Percentiles rank a stretch among this genome's conserved stretches.
Conservation (phyloP, 2,797 vertebrate genomes). For the Myotis vivesi region DNA sequence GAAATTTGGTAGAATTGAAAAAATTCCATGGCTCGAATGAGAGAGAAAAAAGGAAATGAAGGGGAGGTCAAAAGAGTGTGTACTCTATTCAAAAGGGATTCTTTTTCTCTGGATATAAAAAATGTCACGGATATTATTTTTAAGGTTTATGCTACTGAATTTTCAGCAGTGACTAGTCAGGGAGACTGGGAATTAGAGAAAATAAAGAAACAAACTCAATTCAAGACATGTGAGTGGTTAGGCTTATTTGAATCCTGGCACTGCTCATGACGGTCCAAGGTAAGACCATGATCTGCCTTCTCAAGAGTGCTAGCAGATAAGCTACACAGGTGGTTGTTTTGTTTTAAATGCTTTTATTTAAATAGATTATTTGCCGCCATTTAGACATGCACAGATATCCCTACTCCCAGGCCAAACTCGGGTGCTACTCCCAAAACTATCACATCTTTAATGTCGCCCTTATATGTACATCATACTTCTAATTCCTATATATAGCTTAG, state of each 20-base stretch:
- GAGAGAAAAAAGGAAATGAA: slow-evolving; percentile 20
- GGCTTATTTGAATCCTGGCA: not conserved
- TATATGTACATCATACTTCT: not conserved
- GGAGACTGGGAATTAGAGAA: not conserved
- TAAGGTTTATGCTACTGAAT: not conserved
- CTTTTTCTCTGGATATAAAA: slow-evolving; percentile 6
- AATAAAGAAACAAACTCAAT: not conserved
- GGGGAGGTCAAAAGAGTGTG: not conserved
- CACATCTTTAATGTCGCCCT: not conserved
- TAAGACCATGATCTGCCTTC: not conserved
- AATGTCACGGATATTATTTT: not conserved
- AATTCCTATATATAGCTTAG: not conserved
- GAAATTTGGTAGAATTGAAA: slow-evolving; percentile 36
- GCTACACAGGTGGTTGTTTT: not conserved
- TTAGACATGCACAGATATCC: not conserved
- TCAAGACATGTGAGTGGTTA: not conserved
- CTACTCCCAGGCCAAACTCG: not conserved
- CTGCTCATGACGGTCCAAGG: not conserved
- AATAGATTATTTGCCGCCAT: not conserved
- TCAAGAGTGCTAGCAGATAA: not conserved
- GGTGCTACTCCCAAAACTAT: not conserved
- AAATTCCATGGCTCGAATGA: not conserved
- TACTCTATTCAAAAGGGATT: not conserved
- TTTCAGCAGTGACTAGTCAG: not conserved
- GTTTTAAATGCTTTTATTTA: not conserved